Base-by-base conservation (phyloP, 2,888 invertebrate species). In the Pseudococcus viburni region DNA sequence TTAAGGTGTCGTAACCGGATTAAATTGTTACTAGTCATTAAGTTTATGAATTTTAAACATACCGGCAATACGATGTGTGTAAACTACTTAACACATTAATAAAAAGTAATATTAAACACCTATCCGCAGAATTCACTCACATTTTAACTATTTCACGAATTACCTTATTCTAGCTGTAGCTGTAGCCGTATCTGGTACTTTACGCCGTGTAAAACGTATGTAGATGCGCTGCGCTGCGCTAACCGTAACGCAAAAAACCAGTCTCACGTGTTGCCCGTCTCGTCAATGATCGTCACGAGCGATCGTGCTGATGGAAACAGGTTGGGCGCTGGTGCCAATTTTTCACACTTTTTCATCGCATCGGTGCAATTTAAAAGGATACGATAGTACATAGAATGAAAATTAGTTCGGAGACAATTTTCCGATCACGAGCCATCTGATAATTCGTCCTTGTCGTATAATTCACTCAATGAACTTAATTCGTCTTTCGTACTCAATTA, bases 11-110 rank as follows among this genome's bases (percentile, higher is more conserved):
- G 85, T 55, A 85, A 85, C 85, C 85, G 85, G 85, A 85, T 85
- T 85, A 85, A 85, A 85, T 85, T 85, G 85, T 85, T 85, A 85
- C 85, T 19, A 85, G 85, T 85, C 85, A 85, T 85, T 85, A 85
- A 59, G 64, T 59, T 85, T 59, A 85, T 85, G 64, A 85, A 85
- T 85, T 85, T 85, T 85, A 85, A 85, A 85, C 85, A 85, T 64
- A 64, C 85, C 85, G 85, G 59, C 64, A 85, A 59, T 85, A 85
- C 64, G 85, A 85, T 85, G 85, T 85, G 85, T 85, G 64, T 85
- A 59, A 85, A 85, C 85, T 85, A 59, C 64, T 85, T 85, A 85
- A 85, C 85, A 85, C 85, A 85, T 85, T 85, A 85, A 85, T 85
- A 85, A 85, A 85, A 85, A 26, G 85, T 85, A 85, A 85, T 85